Base-by-base conservation (phyloP, 2,888 invertebrate genomes). In the Buathra laborator region DNA sequence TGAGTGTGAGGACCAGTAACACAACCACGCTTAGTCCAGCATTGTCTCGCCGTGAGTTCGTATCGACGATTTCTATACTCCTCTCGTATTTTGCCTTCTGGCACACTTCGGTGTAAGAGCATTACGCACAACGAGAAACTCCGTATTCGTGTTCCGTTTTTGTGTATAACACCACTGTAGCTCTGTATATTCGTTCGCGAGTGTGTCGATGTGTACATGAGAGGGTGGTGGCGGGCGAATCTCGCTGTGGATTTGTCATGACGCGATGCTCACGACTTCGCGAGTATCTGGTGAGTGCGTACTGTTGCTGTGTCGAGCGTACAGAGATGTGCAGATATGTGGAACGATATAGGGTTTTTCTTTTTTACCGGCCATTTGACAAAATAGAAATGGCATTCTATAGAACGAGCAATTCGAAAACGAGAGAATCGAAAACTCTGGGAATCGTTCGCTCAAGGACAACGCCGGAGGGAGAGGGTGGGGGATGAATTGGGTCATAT, bases 11-110 rank as follows among this genome's bases (percentile, higher is more conserved):
- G 75, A 80, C 83, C 70, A 67, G 71, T 59, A 77, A 67, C 83
- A 86, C 81, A 67, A 71, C 66, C 81, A 74, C 77, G 84, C 80
- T 81, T 84, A 90, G 90, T 90, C 85, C 82, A 83, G 62, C 82
- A 85, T 87, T 87, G 90, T 88, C 88, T 86, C 86, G 85, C 84
- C 86, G 71, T 66, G 78, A 83, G 88, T 44, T 82, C 89, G 87
- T 81, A 76, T 84, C 81, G 81, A 71, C 84, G 77, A 77, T 72
- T 59, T 66, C 72, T 80, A 62, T 62, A 51, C 64, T 64, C 51
- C 48, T 59, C 32, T 62, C 64, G 43, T 24, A 76, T 43, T 67
- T 68, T 51, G 24, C 56, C 43, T 43, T 16, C 44, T 59, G 29
- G 37, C 64, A n/a, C 12, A 10, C 43, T 37, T 9, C 14, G 64